phyloP scores from a whole-genome alignment of 2,113 vertebrate species.

The Potamarius usumacintae region DNA sequence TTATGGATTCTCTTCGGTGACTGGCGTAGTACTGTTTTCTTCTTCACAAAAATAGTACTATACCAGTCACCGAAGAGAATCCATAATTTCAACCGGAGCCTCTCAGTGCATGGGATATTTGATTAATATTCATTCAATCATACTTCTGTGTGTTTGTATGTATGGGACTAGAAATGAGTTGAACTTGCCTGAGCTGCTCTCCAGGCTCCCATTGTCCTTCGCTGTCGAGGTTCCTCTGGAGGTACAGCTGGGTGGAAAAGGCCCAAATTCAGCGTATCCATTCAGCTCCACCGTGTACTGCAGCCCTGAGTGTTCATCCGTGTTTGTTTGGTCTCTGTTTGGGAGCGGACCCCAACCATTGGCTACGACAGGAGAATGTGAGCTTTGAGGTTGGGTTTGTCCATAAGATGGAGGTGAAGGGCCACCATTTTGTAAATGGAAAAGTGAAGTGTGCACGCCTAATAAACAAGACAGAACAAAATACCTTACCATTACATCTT shows the following conservation, averaged over 20 bases:
- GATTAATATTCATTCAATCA: background rate
- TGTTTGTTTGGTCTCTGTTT: conserved; percentile 62
- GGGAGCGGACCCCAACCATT: conserved; percentile 63
- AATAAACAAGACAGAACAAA: conserved; percentile 29
- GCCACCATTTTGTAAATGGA: conserved; percentile 63
- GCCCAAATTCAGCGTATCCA: conserved; percentile 54
- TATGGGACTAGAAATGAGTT: background rate
- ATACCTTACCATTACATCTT: background rate
- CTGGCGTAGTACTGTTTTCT: no score
- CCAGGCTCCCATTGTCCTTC: conserved; percentile 65
- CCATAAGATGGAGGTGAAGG: conserved; percentile 42
- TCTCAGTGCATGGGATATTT: no score
- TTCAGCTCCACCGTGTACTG: conserved; percentile 58
- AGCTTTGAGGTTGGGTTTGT: conserved; percentile 53
- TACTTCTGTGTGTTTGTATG: background rate
- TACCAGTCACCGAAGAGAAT: no score
- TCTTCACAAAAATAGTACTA: no score
- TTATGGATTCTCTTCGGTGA: no score
- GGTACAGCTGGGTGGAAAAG: conserved; percentile 49
- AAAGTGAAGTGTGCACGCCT: conserved; percentile 62
- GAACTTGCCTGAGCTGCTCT: conserved; percentile 57
- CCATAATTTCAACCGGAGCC: no score
- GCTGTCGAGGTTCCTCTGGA: conserved; percentile 71
- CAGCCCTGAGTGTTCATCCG: conserved; percentile 53
- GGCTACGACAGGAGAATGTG: conserved; percentile 63